A percentile compares a stretch with the other conserved stretches of the same genome.
Conservation (phyloP, 2,797 vertebrate genomes). For the Cetoscarus ocellatus region DNA sequence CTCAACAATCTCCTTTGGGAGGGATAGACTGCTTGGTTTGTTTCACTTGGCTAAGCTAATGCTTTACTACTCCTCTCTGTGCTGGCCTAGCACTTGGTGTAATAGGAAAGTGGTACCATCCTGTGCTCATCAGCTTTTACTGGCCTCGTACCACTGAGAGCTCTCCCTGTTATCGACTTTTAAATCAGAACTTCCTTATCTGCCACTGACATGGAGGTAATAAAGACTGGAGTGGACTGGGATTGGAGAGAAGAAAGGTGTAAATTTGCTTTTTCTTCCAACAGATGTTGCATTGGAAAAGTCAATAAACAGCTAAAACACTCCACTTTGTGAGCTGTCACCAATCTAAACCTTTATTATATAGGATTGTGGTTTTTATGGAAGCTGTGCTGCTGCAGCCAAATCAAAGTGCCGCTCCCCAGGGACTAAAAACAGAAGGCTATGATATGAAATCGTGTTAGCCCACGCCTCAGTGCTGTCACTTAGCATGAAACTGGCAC, state of each 20-base stretch:
- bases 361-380: background rate
- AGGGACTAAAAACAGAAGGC: slow-evolving; percentile 6
- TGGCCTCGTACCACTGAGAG: slow-evolving; percentile 45
- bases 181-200: slow-evolving; percentile 51
- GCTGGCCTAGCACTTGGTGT: slow-evolving; percentile 54
- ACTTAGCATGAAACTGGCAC: slow-evolving; percentile 54
- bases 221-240: slow-evolving; percentile 15
- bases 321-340: slow-evolving; percentile 21
- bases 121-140: slow-evolving; percentile 73
- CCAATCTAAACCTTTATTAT: slow-evolving; percentile 6
- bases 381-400: slow-evolving; percentile 1
- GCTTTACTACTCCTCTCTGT: slow-evolving; percentile 55
- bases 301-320: slow-evolving; percentile 15
- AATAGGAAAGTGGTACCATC: slow-evolving; percentile 47
- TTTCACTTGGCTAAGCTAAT: slow-evolving; percentile 72
- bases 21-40: slow-evolving; percentile 58
- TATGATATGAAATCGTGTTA: slow-evolving; percentile 19
- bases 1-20: slow-evolving; percentile 54
- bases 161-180: slow-evolving; percentile 34
- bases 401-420: background rate
- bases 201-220: slow-evolving; percentile 14
- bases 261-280: slow-evolving; percentile 17
- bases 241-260: slow-evolving; percentile 16
- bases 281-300: slow-evolving; percentile 17
- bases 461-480: slow-evolving; percentile 23